Percentiles rank a stretch among this genome's conserved stretches.
These are phyloP conservation scores for Drosophila kohkoa DNA, from an alignment of 1,140 invertebrate species.

Conservation along the genomic window DNA sequence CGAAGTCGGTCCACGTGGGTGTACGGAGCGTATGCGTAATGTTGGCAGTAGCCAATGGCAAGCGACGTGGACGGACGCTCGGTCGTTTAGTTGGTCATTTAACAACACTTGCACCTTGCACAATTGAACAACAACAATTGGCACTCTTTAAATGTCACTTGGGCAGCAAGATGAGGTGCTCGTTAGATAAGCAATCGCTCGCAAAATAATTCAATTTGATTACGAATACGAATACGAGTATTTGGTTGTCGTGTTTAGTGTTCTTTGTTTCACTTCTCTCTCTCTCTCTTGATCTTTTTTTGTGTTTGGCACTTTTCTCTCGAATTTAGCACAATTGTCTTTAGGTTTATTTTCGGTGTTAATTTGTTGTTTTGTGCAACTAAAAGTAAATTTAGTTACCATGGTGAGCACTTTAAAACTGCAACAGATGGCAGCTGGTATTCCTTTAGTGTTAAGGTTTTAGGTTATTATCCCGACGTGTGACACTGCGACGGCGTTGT, in stretches of 20 bases:
- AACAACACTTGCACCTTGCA: conserved; percentile 59
- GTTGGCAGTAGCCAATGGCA: conserved; percentile 46
- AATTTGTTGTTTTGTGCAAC: conserved; percentile 33
- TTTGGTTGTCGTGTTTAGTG: background rate
- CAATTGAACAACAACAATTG: conserved; percentile 48
- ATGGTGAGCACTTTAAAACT: conserved; percentile 79
- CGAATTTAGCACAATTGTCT: conserved; percentile 35
- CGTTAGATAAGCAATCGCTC: conserved; percentile 18
- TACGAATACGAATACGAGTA: background rate
- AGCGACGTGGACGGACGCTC: conserved; percentile 18
- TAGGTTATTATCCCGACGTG: conserved; percentile 41
- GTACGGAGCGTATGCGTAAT: conserved; percentile 70
- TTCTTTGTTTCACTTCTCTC: conserved; percentile 51
- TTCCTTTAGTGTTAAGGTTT: conserved; percentile 32
- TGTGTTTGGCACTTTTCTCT: conserved; percentile 48
- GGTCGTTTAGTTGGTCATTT: conserved; percentile 7
- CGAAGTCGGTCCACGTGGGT: conserved; percentile 50
- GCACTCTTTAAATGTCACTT: conserved; percentile 71
- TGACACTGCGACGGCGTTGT: conserved; percentile 39
- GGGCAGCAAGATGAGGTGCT: conserved; percentile 30
- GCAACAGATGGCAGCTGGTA: conserved; percentile 53
- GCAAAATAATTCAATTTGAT: conserved; percentile 20
- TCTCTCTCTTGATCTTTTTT: conserved; percentile 1
- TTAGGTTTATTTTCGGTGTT: conserved; percentile 45
- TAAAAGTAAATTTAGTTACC: conserved; percentile 59